Percentiles rank a stretch among this genome's conserved stretches.
These are phyloP conservation scores for Botia almorhae DNA, from an alignment of 2,797 vertebrate genomes.

Conservation along the genomic window DNA sequence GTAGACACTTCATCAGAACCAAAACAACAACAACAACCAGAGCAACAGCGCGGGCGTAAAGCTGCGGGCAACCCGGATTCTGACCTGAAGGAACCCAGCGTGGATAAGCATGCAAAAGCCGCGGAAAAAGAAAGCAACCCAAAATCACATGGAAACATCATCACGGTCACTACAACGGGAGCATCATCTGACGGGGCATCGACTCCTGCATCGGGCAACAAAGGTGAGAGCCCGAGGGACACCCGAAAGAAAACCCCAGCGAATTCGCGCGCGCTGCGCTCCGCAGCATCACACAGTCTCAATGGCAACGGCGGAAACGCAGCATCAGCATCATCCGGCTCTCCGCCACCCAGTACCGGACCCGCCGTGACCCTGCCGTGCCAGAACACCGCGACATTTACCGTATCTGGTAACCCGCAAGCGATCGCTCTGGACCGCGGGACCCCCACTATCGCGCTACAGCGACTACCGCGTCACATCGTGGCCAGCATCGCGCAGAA, in stretches of 20 bases:
- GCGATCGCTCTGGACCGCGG: constrained; percentile 75
- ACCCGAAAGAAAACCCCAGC: constrained; percentile 70
- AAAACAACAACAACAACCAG: constrained; percentile 74
- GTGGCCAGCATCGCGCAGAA: constrained; percentile 81
- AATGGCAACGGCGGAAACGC: constrained; percentile 75
- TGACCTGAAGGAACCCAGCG: constrained; percentile 71
- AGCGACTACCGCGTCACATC: constrained; percentile 79
- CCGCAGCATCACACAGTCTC: constrained; percentile 75
- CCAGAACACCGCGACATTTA: constrained; percentile 73
- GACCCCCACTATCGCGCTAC: constrained; percentile 80
- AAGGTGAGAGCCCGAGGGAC: constrained; percentile 62
- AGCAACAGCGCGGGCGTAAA: constrained; percentile 72
- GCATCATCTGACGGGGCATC: constrained; percentile 73
- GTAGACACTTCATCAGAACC: constrained; percentile 73
- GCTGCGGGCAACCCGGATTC: constrained; percentile 72
- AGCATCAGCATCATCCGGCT: constrained; percentile 42
- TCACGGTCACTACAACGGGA: constrained; percentile 30
- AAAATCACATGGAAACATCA: constrained; percentile 75
- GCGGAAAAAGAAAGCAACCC: constrained; percentile 73
- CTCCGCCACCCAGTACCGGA: constrained; percentile 47
- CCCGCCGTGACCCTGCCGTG: constrained; percentile 62
- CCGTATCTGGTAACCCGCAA: constrained; percentile 68
- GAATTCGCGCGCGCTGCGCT: constrained; percentile 67
- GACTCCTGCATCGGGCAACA: constrained; percentile 67
- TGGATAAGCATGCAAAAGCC: constrained; percentile 68